Evolutionary conservation across 2,888 invertebrate species (phyloP), one percentile per base, ranked within the genome.

Genomic region (Aporophyla nigra): DNA sequence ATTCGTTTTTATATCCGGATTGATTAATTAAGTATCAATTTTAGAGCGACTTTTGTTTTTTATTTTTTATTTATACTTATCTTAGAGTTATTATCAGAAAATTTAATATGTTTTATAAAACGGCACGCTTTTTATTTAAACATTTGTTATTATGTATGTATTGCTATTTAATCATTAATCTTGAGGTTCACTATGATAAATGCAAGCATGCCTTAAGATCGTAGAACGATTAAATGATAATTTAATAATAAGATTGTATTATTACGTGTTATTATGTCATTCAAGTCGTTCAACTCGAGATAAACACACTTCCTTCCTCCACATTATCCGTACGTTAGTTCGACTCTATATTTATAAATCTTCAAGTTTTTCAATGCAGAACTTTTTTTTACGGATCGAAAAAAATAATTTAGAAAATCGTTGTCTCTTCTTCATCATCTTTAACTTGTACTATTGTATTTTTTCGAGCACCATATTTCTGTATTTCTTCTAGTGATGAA

Each of bases 251-350:
- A 12, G 27, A 53, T 27, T 56, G 33, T n/a, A 24, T 24, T 12
- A 59, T 78, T 70, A 66, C 24, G 27, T 54, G 19, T 43, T 58
- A 66, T 70, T 70, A 71, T 68, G 59, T 54, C 49, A 84, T 54
- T 51, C 19, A 33, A 53, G 84, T 83, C 74, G 67, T 80, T 80
- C 40, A 83, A 82, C 82, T 83, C 43, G 33, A 73, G 46, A 74
- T 80, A 59, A 51, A 73, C 40, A 40, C 27, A 66, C 54, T 63
- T 70, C 27, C 46, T 24, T 75, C 59, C 63, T n/a, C n/a, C 6
- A 80, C 9, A 49, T 40, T 46, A 3, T 46, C 24, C 3, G 27
- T 12, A 24, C 12, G 12, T 9, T 46, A 62, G n/a, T 14, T 19
- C 14, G 24, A 27, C 10, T 53, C n/a, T 54, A 27, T 54, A 27